Evolutionary conservation across 2,888 invertebrate genomes (phyloP), one percentile per base, ranked within the genome.

Genomic region (Drepanosiphum platanoidis): DNA sequence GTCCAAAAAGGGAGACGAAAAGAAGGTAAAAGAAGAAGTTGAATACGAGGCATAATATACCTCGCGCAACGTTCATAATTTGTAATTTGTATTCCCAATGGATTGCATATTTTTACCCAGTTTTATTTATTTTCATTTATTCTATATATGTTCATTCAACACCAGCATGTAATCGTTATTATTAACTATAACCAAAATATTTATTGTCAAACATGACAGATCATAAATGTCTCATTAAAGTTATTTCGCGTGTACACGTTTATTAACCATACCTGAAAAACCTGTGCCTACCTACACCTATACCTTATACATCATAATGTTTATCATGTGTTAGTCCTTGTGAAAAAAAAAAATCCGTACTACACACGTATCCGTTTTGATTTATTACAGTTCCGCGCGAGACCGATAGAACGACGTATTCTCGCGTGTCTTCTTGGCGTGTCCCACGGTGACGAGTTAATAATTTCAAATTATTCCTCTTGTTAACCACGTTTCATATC

Each of bases 1-100:
- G 96, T 96, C 96, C 90, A 96, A 96, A 93, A 95, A 95, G 90
- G 95, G 95, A 90, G 95, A 96, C 89, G 93, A 94, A 91, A 92
- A 93, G 92, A 95, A 95, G 94, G 93, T 93, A 92, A 94, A 94
- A 92, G 95, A 94, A 71, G 86, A 87, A 74, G 88, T 88, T 15
- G 89, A 88, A 87, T 88, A 88, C 86, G 89, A 88, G 68, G 88
- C 88, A 86, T 88, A 87, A 42, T 70, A 88, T 70, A 88, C 36
- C 87, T 78, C 46, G 30, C 39, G 66, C 79, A 30, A 78, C 36
- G 52, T 74, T 71, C 58, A 52, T 70, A 22, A 86, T 72, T 52
- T 52, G 30, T 32, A 30, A 27, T 82, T 32, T 82, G 75, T 74
- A 32, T 74, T 52, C 42, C 18, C 61, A 61, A 86, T 42, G 61